Percentiles rank a stretch among this genome's conserved stretches.
phyloP scores from a whole-genome alignment of 2,888 invertebrate genomes.

The Phaedon cochleariae region DNA sequence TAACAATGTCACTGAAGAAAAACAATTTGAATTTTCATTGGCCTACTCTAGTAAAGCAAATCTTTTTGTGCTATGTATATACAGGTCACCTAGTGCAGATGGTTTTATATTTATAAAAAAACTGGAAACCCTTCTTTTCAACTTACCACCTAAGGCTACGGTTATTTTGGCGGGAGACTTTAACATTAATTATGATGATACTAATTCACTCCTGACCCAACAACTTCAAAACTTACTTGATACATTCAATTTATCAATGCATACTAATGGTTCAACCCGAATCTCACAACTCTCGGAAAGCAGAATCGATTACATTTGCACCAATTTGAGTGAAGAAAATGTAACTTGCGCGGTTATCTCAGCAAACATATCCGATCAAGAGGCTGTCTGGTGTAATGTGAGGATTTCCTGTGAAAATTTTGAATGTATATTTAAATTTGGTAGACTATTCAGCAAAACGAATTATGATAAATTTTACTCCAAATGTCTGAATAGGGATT shows the following conservation, averaged over 20 bases:
- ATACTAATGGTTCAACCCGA: neutral
- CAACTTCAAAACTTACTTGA: neutral
- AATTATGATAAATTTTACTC: no score
- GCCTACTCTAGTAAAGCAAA: neutral
- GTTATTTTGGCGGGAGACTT: neutral
- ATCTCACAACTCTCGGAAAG: constrained; percentile 2
- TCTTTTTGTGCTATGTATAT: neutral
- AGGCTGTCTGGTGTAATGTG: no score
- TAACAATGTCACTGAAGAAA: neutral
- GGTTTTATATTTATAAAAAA: neutral
- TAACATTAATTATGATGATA: neutral
- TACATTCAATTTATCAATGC: constrained; percentile 2
- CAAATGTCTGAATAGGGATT: no score
- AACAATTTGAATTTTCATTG: no score
- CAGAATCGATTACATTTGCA: constrained; percentile 5
- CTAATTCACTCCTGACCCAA: neutral
- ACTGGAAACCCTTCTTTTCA: neutral
- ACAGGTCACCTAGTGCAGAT: neutral
- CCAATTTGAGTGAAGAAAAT: neutral
- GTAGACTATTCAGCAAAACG: no score
- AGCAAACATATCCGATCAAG: no score
- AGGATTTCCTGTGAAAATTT: no score
- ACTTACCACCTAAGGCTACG: neutral
- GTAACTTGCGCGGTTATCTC: neutral
- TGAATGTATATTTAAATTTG: neutral